These are phyloP conservation scores for Steatocranus sp. DNA, from an alignment of 2,797 vertebrate species.

Conservation along the genomic window DNA sequence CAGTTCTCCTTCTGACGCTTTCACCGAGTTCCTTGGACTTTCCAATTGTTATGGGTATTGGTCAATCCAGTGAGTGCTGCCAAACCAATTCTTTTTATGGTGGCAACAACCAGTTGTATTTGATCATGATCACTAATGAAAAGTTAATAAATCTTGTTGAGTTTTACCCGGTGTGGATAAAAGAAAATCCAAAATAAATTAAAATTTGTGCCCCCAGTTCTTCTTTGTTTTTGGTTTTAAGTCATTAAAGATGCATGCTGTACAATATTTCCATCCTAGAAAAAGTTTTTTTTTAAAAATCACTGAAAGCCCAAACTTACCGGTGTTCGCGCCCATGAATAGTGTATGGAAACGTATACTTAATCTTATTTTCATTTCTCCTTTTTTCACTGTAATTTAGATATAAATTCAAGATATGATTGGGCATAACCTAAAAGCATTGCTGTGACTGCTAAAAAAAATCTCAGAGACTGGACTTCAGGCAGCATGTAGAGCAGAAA, in stretches of 20 bases:
- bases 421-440: background rate
- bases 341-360: background rate
- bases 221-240: background rate
- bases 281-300: fast-evolving
- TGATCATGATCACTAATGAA: background rate
- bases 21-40: background rate
- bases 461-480: background rate
- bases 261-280: background rate
- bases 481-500: background rate
- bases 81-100: too few species aligned
- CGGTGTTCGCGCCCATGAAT: background rate
- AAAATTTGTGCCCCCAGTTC: background rate
- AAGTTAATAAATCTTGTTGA: background rate
- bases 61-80: background rate
- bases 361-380: background rate
- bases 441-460: background rate
- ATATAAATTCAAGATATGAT: background rate
- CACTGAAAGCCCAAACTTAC: background rate
- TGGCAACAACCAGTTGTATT: background rate
- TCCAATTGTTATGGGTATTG: background rate
- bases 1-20: background rate
- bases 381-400: background rate
- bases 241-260: background rate
- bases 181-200: background rate
- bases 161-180: background rate